Evolutionary conservation across 2,797 vertebrate genomes (phyloP), one percentile per base, ranked within the genome.

Genomic region (Cheirogaleus major): DNA sequence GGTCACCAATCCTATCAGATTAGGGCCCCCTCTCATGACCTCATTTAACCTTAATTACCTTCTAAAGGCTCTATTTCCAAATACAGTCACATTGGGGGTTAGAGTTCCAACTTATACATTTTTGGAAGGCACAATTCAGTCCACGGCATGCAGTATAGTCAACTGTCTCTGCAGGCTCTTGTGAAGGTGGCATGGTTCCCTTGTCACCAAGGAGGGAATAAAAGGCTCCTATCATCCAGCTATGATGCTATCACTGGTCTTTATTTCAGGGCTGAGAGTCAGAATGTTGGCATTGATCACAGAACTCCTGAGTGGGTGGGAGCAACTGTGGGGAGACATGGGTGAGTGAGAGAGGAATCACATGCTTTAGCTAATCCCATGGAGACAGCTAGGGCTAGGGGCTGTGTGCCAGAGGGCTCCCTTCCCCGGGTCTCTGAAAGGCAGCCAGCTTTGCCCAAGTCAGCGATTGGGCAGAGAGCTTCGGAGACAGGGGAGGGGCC

Each of bases 191-290:
- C 95, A 93, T 96, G 95, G 61, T 75, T 96, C 79, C 55, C 13
- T 65, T 82, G 93, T 96, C 94, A 76, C 90, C 84, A 61, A 93
- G 81, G 4, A 55, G 95, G 73, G 88, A 43, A 78, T 93, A 95
- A 96, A 97, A 96, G 91, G 67, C 52, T 97, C 83, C 50, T 35
- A n/a, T 94, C 38, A 72, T 57, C 75, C 27, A 80, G 89, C 89
- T 95, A 48, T 96, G 98, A 98, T 96, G 97, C 67, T 97, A 98
- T 96, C 96, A 91, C 57, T 55, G 95, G 92, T 82, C 97, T 97
- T 22, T 96, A 97, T 98, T 98, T 98, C 97, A 97, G 87, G 55
- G 13, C 93, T 69, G 57, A 76, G 72, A 94, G 96, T 92, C 89
- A 96, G 92, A 88, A 93, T 85, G 94, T 97, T 94, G 87, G 93